A percentile compares a stretch with the other conserved stretches of the same genome.
phyloP scores from a whole-genome alignment of 2,113 vertebrate species.

The Neofelis nebulosa region DNA sequence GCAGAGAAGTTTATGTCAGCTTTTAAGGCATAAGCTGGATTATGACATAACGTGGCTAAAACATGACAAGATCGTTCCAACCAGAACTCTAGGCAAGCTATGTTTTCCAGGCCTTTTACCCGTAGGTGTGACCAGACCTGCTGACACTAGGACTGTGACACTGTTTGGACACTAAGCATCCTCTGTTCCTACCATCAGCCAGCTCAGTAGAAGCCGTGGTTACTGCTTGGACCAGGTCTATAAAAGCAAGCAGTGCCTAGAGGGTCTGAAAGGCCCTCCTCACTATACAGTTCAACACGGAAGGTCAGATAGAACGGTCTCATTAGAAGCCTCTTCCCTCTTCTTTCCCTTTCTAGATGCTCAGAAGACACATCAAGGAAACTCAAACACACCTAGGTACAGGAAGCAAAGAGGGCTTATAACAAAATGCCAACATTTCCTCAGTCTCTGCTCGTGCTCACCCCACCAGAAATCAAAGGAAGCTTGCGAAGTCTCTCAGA shows the following conservation, averaged over 20 bases:
- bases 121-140: neutral
- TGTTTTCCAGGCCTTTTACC: neutral
- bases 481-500: neutral
- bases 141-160: neutral
- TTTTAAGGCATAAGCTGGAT: neutral
- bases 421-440: neutral
- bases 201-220: neutral
- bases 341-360: neutral
- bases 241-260: neutral
- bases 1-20: neutral
- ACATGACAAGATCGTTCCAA: neutral
- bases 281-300: accelerated
- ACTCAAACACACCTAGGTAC: neutral
- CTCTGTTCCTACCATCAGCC: neutral
- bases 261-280: neutral
- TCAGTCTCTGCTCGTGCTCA: neutral
- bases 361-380: neutral
- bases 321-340: neutral
- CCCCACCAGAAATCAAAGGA: neutral
- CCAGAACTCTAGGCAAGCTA: neutral
- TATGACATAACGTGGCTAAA: neutral
- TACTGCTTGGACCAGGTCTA: neutral
- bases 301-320: neutral
- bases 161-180: neutral
- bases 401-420: neutral